A percentile compares a stretch with the other conserved stretches of the same genome.
These are phyloP conservation scores for Tenualosa thibaudeaui DNA, from an alignment of 2,797 vertebrate genomes.

Conservation along the genomic window DNA sequence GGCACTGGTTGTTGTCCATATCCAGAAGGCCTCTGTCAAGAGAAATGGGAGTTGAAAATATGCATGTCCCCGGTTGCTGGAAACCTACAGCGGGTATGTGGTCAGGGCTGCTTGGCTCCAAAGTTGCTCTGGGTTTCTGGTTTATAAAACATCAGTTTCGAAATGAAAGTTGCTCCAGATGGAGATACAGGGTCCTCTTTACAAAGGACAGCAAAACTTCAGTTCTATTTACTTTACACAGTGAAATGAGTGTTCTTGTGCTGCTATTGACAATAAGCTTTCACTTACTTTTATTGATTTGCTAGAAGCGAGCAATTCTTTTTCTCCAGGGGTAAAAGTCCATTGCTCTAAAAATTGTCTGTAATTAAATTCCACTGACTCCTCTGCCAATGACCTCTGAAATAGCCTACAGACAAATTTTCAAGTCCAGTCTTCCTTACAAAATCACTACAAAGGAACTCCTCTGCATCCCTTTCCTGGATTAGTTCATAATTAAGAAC, in stretches of 20 bases:
- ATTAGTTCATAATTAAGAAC: constrained; percentile 15
- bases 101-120: constrained; percentile 65
- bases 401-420: constrained; percentile 29
- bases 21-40: constrained; percentile 61
- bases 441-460: background rate
- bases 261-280: background rate
- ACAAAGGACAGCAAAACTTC: background rate
- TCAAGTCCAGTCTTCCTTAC: background rate
- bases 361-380: constrained; percentile 61
- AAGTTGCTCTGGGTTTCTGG: constrained; percentile 65
- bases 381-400: constrained; percentile 49
- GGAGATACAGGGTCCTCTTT: constrained; percentile 60
- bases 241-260: background rate
- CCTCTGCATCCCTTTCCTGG: constrained; percentile 8
- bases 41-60: constrained; percentile 68
- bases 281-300: constrained; percentile 4
- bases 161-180: constrained; percentile 71
- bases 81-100: constrained; percentile 60
- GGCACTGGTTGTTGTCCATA: constrained; percentile 60
- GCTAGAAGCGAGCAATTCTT: background rate
- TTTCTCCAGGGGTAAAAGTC: constrained; percentile 54
- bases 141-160: constrained; percentile 68
- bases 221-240: background rate
- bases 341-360: constrained; percentile 63
- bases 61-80: constrained; percentile 65